A percentile compares a stretch with the other conserved stretches of the same genome.
Conservation (phyloP, 2,888 invertebrate species). For the Dynastes grantii region DNA sequence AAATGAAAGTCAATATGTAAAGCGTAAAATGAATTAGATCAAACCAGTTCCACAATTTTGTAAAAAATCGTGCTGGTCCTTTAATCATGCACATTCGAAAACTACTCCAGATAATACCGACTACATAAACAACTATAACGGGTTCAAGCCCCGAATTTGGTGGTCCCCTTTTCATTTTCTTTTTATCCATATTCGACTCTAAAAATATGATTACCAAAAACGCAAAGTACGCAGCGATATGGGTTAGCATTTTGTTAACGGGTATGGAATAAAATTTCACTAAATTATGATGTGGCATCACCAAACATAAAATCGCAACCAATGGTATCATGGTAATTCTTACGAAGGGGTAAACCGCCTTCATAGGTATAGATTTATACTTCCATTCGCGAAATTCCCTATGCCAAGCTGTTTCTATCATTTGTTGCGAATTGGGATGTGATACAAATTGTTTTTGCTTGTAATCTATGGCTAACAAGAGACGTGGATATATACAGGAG, state of each 20-base stretch:
- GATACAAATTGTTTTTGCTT: constrained; percentile 83
- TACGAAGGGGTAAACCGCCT: constrained; percentile 61
- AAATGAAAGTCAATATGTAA: constrained; percentile 75
- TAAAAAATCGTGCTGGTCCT: constrained; percentile 75
- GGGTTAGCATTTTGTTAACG: constrained; percentile 81
- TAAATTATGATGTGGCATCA: constrained; percentile 69
- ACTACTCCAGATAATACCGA: constrained; percentile 74
- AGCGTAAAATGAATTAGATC: constrained; percentile 75
- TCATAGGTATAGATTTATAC: constrained; percentile 47
- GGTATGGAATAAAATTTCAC: constrained; percentile 77
- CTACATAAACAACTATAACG: constrained; percentile 71
- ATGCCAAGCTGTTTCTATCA: constrained; percentile 78
- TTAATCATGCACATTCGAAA: constrained; percentile 74
- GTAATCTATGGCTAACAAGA: constrained; percentile 79
- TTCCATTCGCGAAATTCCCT: constrained; percentile 71
- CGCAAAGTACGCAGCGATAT: constrained; percentile 78
- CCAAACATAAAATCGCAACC: constrained; percentile 69
- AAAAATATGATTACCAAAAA: constrained; percentile 78
- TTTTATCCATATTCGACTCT: constrained; percentile 76
- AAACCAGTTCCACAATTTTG: constrained; percentile 77
- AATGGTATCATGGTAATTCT: constrained; percentile 70
- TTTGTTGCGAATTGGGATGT: constrained; percentile 82
- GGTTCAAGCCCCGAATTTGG: constrained; percentile 74
- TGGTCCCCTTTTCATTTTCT: constrained; percentile 73
- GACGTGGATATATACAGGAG: constrained; percentile 76